Evolutionary conservation across 2,888 invertebrate genomes (phyloP).

Genomic region (Latheticus oryzae): DNA sequence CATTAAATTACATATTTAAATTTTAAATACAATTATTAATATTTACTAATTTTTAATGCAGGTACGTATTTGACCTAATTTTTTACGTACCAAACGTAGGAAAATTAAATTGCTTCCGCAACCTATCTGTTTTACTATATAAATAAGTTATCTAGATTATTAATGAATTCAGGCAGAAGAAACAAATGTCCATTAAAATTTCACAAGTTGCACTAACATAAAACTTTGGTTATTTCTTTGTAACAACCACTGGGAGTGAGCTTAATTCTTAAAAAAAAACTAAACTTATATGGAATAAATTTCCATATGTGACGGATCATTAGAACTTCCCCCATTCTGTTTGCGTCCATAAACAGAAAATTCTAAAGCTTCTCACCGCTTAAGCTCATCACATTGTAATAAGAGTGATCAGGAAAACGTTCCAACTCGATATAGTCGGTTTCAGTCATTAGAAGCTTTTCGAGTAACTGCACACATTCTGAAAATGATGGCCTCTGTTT

Average conservation of each 20-base stretch:
- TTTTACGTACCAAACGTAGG: too few relatives aligned
- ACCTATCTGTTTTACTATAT: too few relatives aligned
- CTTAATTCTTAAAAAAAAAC: constrained; percentile 15
- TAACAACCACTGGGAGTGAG: constrained; percentile 41
- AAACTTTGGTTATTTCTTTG: constrained; percentile 40
- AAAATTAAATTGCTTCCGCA: too few relatives aligned
- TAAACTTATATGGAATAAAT: constrained; percentile 9
- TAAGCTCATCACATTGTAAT: constrained; percentile 86
- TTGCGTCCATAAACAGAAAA: too few relatives aligned
- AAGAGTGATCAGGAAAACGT: constrained; percentile 92
- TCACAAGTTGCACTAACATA: too few relatives aligned
- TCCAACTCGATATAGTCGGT: constrained; percentile 95
- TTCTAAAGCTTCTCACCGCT: constrained; percentile 84
- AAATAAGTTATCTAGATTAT: too few relatives aligned
- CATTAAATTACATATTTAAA: too few relatives aligned
- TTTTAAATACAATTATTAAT: too few relatives aligned
- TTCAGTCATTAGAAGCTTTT: constrained; percentile 87
- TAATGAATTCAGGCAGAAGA: too few relatives aligned
- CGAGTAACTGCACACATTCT: constrained; percentile 84
- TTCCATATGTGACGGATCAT: not conserved
- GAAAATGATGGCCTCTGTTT: constrained; percentile 86
- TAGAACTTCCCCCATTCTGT: constrained; percentile 3
- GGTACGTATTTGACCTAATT: too few relatives aligned
- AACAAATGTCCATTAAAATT: too few relatives aligned
- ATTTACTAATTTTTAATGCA: too few relatives aligned